Base-by-base conservation (phyloP, 2,113 vertebrate species). In the Mellivora capensis region DNA sequence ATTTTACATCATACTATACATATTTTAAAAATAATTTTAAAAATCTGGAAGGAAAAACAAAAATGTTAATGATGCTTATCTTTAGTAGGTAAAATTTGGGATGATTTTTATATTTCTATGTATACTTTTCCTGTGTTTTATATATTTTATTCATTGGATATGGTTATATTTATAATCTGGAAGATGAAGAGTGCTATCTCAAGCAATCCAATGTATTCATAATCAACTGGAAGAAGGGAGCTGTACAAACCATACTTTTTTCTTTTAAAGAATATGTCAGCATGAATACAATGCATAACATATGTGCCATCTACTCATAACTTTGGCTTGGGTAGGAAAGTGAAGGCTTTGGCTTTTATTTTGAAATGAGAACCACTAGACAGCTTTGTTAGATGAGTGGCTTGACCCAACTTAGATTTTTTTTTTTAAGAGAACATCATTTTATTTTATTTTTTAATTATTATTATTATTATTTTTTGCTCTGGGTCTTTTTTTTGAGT, bases 271-370 rank as follows among this genome's bases (percentile, higher is more conserved):
- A 84, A 21, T 6, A 5, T 0, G 1, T 2, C 7, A 34, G 29
- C 17, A 15, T 44, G 17, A 11, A 1, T 20, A 23, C 25, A 18
- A 14, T 34, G 12, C 23, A 4, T 57, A 7, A 47, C 1, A 0
- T 61, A 25, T 6, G 6, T 59, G 44, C 20, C 44, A 29, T 21
- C 25, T 21, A 42, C 6, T 9, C 54, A 20, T 39, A 21, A 29
- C 84, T 80, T 79, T 37, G 71, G 61, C 61, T 79, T 90, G 37
- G 9, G 3, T 29, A 42, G 47, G 39, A 80, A 8, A 31, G 15
- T 42, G 64, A 64, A 64, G 42, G 67, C 34, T 37, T 25, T 37
- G 54, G 31, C 61, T 76, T 96, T 94, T 71, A 85, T 91, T 94
- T 62, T 44, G 74, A 93, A 42, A 59, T 44, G 23, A 97, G 52